Base-by-base conservation (phyloP, 2,888 invertebrate genomes). In the Rhagonycha lutea region DNA sequence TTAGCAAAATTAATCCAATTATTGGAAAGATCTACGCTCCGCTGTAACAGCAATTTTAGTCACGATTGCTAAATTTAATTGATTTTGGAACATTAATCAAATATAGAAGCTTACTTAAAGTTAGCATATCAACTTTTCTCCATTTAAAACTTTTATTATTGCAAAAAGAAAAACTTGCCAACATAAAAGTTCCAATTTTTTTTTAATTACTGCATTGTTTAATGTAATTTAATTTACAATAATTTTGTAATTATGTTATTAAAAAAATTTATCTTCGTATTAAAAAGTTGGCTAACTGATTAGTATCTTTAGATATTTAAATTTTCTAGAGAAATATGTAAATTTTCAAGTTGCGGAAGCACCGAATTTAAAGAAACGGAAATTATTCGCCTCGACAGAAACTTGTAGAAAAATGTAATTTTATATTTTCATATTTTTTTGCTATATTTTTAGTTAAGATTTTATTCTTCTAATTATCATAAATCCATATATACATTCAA, bases 241-340 rank as follows among this genome's bases (percentile, higher is more conserved):
- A 23, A 62, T 62, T 62, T 62, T 18, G 62, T 62, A 62, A 24
- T 62, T 62, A 62, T 47, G 18, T 62, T 62, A 62, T 62, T 18
- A 62, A 62, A 62, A 4, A 23, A 18, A 62, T 23, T 23, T 62
- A 23, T 62, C 62, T 23, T 62, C 2, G 26, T 11, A 65, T 24
- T n/a, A 65, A 65, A 65, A 24, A 24, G n/a, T 26, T 65, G 12
- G 23, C n/a, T 14, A 62, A 18, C 26, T 28, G 69, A 62, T 61
- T 60, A 61, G 18, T 67, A 63, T 70, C 68, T 70, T 70, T 76
- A 73, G 14, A 76, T 62, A 73, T 76, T 76, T 73, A 76, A 76
- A 76, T 76, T 47, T 73, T 73, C 71, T 74, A 73, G 76, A 69
- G 69, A 77, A 77, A 77, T 77, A 77, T 77, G 71, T 72, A 77